These are phyloP conservation scores for Bombus impatiens DNA, from an alignment of 1,140 invertebrate genomes.

Conservation along the genomic window DNA sequence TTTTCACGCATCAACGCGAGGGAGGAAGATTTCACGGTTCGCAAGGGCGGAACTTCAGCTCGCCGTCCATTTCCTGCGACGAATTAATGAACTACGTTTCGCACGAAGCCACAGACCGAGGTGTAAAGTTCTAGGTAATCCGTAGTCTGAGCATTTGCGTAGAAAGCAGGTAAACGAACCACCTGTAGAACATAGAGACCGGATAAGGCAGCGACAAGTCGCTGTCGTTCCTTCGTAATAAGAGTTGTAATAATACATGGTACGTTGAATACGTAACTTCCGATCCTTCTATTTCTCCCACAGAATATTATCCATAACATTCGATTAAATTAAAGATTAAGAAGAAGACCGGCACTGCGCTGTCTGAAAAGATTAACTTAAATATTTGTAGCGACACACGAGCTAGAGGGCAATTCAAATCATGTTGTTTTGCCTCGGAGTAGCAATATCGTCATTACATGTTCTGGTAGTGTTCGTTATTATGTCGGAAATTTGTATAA, in stretches of 20 bases:
- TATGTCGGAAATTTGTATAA: background rate
- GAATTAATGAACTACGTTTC: background rate
- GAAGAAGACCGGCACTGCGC: too few species aligned
- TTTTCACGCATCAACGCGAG: background rate
- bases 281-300: constrained; percentile 36
- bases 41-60: background rate
- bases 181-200: constrained; percentile 31
- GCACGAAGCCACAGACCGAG: background rate
- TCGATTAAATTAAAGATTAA: background rate
- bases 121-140: constrained; percentile 18
- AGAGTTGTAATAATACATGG: constrained; percentile 15
- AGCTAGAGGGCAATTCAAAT: too few species aligned
- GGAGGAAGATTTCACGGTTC: constrained; percentile 1
- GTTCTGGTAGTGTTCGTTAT: too few species aligned
- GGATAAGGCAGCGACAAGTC: constrained; percentile 34
- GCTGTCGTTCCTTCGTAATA: constrained; percentile 25
- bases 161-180: constrained; percentile 13
- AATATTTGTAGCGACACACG: too few species aligned
- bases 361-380: too few species aligned
- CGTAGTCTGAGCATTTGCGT: background rate
- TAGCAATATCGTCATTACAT: too few species aligned
- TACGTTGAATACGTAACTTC: constrained; percentile 33
- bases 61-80: background rate
- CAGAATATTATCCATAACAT: background rate
- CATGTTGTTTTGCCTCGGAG: too few species aligned